These are phyloP conservation scores for Tamandua tetradactyla DNA, from an alignment of 2,797 vertebrate genomes.

Conservation along the genomic window DNA sequence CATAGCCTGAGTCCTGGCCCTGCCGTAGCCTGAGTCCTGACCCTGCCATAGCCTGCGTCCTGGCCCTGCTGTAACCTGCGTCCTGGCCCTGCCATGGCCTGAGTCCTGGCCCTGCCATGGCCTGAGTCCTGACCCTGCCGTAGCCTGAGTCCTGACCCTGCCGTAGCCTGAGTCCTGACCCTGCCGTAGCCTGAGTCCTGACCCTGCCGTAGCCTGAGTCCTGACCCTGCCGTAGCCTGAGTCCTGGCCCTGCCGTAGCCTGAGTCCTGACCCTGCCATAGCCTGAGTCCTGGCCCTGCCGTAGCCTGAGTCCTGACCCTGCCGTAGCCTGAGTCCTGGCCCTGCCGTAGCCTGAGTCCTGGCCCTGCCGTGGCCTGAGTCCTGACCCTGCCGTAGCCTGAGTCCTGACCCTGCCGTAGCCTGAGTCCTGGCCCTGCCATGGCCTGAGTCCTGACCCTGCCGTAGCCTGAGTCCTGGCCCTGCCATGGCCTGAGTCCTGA, in stretches of 20 bases:
- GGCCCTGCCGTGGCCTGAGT: neutral
- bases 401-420: neutral
- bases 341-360: too few relatives aligned
- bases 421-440: neutral
- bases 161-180: neutral
- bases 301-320: too few relatives aligned
- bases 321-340: too few relatives aligned
- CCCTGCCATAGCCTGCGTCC: neutral
- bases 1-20: neutral
- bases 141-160: too few relatives aligned
- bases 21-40: neutral
- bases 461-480: neutral
- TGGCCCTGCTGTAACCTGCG: too few relatives aligned
- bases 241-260: too few relatives aligned
- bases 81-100: too few relatives aligned
- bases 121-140: too few relatives aligned
- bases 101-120: too few relatives aligned
- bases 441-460: neutral
- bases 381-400: neutral
- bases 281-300: too few relatives aligned
- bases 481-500: neutral
- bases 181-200: neutral
- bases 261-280: too few relatives aligned
- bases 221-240: neutral
- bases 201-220: neutral